Percentiles rank a stretch among this genome's conserved stretches.
These are phyloP conservation scores for Melopsittacus undulatus DNA, from an alignment of 2,797 vertebrate genomes.

Conservation along the genomic window DNA sequence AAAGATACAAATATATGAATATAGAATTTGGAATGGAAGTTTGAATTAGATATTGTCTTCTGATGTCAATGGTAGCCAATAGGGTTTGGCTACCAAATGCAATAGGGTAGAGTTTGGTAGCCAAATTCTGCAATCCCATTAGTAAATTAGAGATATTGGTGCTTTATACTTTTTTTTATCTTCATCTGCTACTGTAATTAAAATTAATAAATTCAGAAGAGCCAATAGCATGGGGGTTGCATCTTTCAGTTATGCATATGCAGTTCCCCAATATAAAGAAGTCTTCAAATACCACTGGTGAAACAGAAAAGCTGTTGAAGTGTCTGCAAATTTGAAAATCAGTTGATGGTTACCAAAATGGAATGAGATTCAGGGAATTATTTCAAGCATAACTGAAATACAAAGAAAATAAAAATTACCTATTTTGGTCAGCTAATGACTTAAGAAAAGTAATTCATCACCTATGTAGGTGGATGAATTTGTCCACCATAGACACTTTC, in stretches of 20 bases:
- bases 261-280: background rate
- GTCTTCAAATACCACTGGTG: background rate
- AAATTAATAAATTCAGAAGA: background rate
- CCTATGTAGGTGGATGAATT: background rate
- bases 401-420: accelerated
- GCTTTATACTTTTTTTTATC: background rate
- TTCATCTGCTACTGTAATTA: background rate
- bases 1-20: background rate
- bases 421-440: background rate
- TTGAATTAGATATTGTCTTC: background rate
- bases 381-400: background rate
- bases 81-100: background rate
- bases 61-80: background rate
- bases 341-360: background rate
- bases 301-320: background rate
- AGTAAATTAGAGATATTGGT: background rate
- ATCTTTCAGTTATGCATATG: background rate
- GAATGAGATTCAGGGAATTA: background rate
- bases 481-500: background rate
- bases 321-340: background rate
- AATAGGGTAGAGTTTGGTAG: background rate
- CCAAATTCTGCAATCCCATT: background rate
- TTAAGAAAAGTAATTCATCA: background rate
- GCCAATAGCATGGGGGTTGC: background rate
- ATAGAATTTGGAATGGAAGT: background rate